Conservation (phyloP, 64 coral and sea anemone genomes). For the Stylophora pistillata region DNA sequence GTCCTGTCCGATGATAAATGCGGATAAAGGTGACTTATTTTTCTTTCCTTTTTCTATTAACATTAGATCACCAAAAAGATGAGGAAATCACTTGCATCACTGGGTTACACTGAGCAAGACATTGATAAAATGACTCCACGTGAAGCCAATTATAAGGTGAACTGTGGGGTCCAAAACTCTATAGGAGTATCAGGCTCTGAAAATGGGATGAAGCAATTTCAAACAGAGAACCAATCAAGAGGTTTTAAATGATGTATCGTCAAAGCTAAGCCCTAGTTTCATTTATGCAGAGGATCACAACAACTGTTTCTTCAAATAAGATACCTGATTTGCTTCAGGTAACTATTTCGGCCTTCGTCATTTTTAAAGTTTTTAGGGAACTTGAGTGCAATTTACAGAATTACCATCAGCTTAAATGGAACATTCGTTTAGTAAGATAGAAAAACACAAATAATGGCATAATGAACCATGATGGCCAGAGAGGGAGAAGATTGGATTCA, state of each 20-base stretch:
- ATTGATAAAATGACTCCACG: constrained; percentile 28
- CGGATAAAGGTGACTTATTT: too few relatives aligned
- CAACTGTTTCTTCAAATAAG: too few relatives aligned
- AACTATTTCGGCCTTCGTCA: too few relatives aligned
- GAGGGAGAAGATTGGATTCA: too few relatives aligned
- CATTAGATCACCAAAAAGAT: constrained; percentile 37
- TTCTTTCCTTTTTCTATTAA: background rate
- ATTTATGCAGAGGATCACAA: background rate
- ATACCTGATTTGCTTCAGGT: too few relatives aligned
- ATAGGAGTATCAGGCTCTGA: background rate
- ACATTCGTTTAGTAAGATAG: too few relatives aligned
- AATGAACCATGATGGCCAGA: too few relatives aligned
- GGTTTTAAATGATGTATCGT: background rate
- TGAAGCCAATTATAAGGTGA: background rate
- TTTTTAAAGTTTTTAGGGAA: too few relatives aligned
- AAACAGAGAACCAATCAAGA: background rate
- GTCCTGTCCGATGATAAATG: too few relatives aligned
- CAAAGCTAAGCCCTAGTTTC: background rate
- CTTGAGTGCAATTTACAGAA: too few relatives aligned
- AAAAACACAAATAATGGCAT: too few relatives aligned
- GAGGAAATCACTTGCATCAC: constrained; percentile 14
- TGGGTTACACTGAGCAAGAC: constrained; percentile 12
- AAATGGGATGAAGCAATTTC: background rate
- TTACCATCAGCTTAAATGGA: too few relatives aligned
- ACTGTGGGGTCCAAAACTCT: background rate